Evolutionary conservation across 2,888 invertebrate genomes (phyloP).

Genomic region (Muscina levida): DNA sequence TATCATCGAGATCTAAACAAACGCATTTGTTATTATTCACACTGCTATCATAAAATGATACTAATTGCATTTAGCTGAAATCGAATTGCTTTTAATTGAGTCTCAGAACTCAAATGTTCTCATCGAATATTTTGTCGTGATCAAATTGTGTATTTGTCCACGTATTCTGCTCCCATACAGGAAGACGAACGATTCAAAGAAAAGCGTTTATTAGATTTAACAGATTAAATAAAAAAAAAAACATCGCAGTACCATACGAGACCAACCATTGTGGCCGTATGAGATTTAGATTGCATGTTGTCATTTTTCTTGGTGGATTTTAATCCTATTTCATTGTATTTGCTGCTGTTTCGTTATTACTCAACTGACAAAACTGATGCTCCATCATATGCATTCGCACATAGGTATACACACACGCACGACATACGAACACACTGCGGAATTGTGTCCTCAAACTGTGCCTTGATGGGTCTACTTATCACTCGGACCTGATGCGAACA

Average conservation of each 20-base stretch:
- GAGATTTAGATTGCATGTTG: constrained; percentile 72
- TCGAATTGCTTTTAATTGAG: too few relatives aligned
- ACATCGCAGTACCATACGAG: neutral
- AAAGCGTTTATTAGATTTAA: constrained; percentile 62
- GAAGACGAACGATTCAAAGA: constrained; percentile 34
- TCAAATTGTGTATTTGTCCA: too few relatives aligned
- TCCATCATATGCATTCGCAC: neutral
- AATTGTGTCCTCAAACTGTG: constrained; percentile 56
- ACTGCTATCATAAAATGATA: too few relatives aligned
- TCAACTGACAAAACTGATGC: too few relatives aligned
- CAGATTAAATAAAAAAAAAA: constrained; percentile 54
- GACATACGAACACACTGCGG: too few relatives aligned
- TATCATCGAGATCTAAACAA: too few relatives aligned
- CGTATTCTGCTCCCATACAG: too few relatives aligned
- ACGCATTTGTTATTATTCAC: too few relatives aligned
- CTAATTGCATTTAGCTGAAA: too few relatives aligned
- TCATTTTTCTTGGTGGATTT: constrained; percentile 65
- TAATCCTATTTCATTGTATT: constrained; percentile 62
- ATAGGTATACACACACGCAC: too few relatives aligned
- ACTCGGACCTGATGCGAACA: constrained; percentile 18
- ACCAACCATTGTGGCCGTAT: constrained; percentile 27
- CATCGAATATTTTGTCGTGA: too few relatives aligned
- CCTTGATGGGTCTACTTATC: constrained; percentile 57
- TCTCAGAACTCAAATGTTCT: too few relatives aligned
- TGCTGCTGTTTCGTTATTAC: constrained; percentile 24